Evolutionary conservation across 1,140 invertebrate species (phyloP).

Genomic region (Procambarus clarkii): DNA sequence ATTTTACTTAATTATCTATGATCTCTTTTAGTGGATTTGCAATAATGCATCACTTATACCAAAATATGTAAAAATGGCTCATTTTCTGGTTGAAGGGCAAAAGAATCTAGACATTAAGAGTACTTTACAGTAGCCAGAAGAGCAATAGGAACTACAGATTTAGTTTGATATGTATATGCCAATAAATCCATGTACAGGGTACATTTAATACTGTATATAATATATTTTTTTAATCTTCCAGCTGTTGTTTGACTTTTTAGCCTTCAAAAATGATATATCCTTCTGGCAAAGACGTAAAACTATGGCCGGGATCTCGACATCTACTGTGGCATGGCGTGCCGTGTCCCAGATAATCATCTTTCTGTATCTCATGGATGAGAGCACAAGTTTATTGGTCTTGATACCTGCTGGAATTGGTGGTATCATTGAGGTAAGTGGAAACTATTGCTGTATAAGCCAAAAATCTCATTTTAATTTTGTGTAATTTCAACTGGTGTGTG

Average conservation of each 20-base stretch:
- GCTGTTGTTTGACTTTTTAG: conserved; percentile 96
- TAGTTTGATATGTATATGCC: too few relatives aligned
- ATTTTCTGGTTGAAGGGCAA: too few relatives aligned
- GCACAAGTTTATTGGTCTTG: conserved; percentile 92
- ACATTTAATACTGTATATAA: neutral
- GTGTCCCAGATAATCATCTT: conserved; percentile 96
- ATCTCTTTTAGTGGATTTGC: too few relatives aligned
- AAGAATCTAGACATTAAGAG: too few relatives aligned
- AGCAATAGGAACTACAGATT: too few relatives aligned
- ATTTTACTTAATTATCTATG: too few relatives aligned
- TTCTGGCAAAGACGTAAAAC: conserved; percentile 92
- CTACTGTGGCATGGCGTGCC: conserved; percentile 93
- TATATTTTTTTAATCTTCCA: conserved; percentile 75
- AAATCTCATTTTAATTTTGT: too few relatives aligned
- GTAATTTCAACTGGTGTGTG: too few relatives aligned
- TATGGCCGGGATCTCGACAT: conserved; percentile 91
- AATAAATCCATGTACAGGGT: too few relatives aligned
- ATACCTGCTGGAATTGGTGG: conserved; percentile 90
- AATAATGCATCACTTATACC: too few relatives aligned
- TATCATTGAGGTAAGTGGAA: conserved; percentile 86
- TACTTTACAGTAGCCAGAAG: too few relatives aligned
- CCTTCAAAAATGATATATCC: conserved; percentile 97
- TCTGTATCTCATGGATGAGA: conserved; percentile 93
- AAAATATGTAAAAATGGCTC: too few relatives aligned
- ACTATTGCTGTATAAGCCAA: neutral